These are phyloP conservation scores for Peromyscus nudipes DNA, from an alignment of 2,797 vertebrate genomes.

Conservation along the genomic window DNA sequence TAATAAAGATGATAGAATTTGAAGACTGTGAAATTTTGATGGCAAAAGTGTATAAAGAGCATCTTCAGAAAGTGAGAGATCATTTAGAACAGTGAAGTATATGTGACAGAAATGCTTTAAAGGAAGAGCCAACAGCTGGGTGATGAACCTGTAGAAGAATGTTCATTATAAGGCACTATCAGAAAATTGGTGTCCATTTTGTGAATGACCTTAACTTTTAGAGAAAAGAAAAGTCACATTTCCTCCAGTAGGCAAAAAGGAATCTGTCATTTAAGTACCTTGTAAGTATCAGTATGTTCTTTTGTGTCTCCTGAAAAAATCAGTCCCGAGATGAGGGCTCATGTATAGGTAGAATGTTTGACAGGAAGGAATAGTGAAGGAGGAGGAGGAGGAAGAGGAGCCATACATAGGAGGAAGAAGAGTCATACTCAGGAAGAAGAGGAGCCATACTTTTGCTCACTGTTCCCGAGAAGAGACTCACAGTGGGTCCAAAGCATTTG, in stretches of 20 bases:
- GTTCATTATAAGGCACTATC: background rate
- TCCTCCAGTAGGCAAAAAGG: background rate
- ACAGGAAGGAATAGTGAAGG: accelerated
- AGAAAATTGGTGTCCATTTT: constrained; percentile 44
- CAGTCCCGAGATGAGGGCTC: background rate
- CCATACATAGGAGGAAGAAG: too few relatives aligned
- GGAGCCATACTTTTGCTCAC: accelerated
- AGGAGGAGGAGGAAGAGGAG: too few relatives aligned
- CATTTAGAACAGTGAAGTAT: background rate
- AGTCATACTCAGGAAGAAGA: too few relatives aligned
- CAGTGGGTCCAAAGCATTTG: background rate
- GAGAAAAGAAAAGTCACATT: constrained; percentile 34
- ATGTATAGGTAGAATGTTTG: too few relatives aligned
- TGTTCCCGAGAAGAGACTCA: background rate
- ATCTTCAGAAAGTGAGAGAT: constrained; percentile 4
- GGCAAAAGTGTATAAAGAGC: constrained; percentile 38
- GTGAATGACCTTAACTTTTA: constrained; percentile 58
- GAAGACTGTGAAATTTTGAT: constrained; percentile 20
- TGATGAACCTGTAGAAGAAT: constrained; percentile 1
- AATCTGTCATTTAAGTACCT: background rate
- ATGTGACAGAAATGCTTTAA: constrained; percentile 30
- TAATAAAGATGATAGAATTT: background rate
- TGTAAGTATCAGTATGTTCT: background rate
- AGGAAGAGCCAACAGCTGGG: background rate
- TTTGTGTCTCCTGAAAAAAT: background rate